These are phyloP conservation scores for Tipula confusa DNA, from an alignment of 2,888 invertebrate species.

Conservation along the genomic window DNA sequence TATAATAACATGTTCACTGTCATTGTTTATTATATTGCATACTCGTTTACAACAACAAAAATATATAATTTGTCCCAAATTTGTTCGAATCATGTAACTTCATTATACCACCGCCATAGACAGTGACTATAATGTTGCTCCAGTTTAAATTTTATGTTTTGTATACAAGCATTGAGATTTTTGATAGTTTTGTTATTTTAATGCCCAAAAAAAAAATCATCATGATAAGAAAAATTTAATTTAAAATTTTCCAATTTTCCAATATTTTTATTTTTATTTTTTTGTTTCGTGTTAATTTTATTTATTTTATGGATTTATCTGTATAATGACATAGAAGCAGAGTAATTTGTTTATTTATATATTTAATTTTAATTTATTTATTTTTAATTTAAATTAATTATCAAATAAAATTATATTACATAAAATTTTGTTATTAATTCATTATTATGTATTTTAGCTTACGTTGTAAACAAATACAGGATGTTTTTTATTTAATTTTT, in stretches of 20 bases:
- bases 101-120: neutral
- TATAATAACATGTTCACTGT: neutral
- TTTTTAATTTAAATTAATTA: conserved; percentile 25
- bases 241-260: neutral
- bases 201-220: neutral
- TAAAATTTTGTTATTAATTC: neutral
- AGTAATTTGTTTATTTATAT: conserved; percentile 20
- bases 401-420: conserved; percentile 25
- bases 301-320: conserved; percentile 12
- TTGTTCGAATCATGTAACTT: no score
- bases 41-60: no score
- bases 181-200: neutral
- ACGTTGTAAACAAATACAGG: no score
- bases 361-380: neutral
- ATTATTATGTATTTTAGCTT: neutral
- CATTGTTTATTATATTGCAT: neutral
- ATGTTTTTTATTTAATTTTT: no score
- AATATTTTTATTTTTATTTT: neutral
- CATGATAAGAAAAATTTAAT: conserved; percentile 8
- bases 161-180: neutral
- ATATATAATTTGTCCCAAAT: no score
- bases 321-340: conserved; percentile 6
- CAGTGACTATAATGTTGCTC: neutral
- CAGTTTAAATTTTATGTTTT: neutral
- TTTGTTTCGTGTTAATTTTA: conserved; percentile 1